Percentiles rank a stretch among this genome's conserved stretches.
Evolutionary conservation across 1,140 invertebrate genomes (phyloP).

Genomic region (Onthophagus taurus): DNA sequence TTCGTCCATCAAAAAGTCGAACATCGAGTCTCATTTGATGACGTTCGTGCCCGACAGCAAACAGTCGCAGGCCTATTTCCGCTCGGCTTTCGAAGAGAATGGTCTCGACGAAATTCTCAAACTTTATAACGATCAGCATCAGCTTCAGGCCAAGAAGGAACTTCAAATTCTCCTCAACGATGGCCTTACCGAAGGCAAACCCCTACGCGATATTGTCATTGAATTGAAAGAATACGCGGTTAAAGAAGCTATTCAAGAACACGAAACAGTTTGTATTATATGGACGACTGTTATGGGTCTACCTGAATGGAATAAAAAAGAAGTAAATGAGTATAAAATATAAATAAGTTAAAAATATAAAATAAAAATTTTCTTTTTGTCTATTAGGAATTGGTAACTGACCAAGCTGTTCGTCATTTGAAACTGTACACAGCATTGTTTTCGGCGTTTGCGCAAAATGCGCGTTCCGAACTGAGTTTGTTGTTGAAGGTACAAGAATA

Average conservation of each 20-base stretch:
- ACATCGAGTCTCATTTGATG: conserved; percentile 78
- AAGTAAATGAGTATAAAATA: conserved; percentile 36
- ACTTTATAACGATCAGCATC: conserved; percentile 82
- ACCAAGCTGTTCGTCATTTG: conserved; percentile 87
- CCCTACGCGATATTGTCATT: conserved; percentile 69
- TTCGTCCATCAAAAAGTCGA: conserved; percentile 77
- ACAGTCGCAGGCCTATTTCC: conserved; percentile 81
- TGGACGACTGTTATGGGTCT: conserved; percentile 91
- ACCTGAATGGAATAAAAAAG: conserved; percentile 97
- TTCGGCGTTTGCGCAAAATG: conserved; percentile 72
- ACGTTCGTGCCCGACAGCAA: conserved; percentile 91
- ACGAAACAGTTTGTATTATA: conserved; percentile 78
- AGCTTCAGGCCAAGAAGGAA: conserved; percentile 75
- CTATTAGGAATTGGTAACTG: conserved; percentile 72
- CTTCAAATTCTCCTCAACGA: conserved; percentile 66
- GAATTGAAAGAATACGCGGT: conserved; percentile 78
- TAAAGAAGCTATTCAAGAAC: conserved; percentile 74
- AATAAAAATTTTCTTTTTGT: conserved; percentile 3
- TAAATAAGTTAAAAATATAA: neutral
- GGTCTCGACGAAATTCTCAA: conserved; percentile 81
- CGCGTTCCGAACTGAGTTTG: conserved; percentile 77
- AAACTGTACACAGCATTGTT: conserved; percentile 77
- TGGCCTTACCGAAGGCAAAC: conserved; percentile 71
- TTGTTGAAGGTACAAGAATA: conserved; percentile 91
- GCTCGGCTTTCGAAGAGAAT: conserved; percentile 72